Conservation (phyloP, 2,113 vertebrate genomes). For the Amphiprion ocellaris region DNA sequence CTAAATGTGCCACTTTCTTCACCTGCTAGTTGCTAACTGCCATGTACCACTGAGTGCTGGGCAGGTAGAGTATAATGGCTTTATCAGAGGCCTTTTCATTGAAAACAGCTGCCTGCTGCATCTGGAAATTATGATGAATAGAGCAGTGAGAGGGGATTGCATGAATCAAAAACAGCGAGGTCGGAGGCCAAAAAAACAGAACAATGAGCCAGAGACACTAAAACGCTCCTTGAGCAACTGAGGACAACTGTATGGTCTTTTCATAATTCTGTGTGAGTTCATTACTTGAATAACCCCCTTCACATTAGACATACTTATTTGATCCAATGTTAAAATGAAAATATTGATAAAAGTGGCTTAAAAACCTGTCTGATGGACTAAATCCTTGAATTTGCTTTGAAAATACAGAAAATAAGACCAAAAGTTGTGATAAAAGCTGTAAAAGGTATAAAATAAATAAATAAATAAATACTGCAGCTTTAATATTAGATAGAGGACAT, state of each 20-base stretch:
- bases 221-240: neutral
- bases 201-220: neutral
- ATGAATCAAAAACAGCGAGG: too few species aligned
- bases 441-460: neutral
- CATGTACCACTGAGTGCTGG: neutral
- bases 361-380: neutral
- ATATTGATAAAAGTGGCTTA: constrained; percentile 8
- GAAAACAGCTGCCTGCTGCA: constrained; percentile 11
- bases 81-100: constrained; percentile 12
- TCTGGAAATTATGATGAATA: neutral
- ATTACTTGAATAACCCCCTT: constrained; percentile 2
- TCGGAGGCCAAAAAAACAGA: neutral
- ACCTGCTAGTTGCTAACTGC: neutral
- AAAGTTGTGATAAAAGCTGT: neutral
- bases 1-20: neutral
- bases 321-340: neutral
- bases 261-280: neutral
- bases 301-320: neutral
- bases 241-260: neutral
- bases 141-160: neutral
- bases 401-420: too few species aligned
- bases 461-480: neutral
- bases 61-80: neutral
- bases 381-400: too few species aligned
- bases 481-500: neutral